Evolutionary conservation across 2,113 vertebrate genomes (phyloP).

Genomic region (Myanophis thanlyinensis): DNA sequence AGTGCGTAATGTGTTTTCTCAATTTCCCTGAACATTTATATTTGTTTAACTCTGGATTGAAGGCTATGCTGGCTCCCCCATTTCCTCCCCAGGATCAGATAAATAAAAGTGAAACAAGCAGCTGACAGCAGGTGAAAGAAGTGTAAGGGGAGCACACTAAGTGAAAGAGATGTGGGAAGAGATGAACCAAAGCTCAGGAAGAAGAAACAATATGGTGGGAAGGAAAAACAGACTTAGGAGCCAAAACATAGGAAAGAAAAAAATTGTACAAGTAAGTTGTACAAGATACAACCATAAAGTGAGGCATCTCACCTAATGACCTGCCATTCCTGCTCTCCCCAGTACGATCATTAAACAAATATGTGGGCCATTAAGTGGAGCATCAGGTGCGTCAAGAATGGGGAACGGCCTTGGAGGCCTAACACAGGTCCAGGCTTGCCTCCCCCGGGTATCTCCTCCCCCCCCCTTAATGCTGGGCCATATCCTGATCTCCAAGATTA

Average conservation of each 20-base stretch:
- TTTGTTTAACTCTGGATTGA: neutral
- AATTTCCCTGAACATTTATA: neutral
- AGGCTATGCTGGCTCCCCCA: neutral
- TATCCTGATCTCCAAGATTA: too few relatives aligned
- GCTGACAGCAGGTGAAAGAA: neutral
- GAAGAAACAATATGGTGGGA: neutral
- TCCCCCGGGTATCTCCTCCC: too few relatives aligned
- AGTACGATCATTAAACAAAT: too few relatives aligned
- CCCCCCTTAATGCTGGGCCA: too few relatives aligned
- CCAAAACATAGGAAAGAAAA: neutral
- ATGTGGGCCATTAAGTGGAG: too few relatives aligned
- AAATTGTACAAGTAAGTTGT: neutral
- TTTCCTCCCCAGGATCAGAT: neutral
- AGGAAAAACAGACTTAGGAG: neutral
- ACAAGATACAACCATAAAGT: too few relatives aligned
- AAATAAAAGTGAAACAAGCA: neutral
- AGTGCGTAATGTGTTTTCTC: neutral
- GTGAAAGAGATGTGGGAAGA: neutral
- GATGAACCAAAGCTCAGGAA: neutral
- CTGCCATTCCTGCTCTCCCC: too few relatives aligned
- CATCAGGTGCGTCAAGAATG: too few relatives aligned
- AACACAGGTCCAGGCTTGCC: too few relatives aligned
- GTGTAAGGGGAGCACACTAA: neutral
- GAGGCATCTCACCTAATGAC: too few relatives aligned
- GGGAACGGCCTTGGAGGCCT: too few relatives aligned